A percentile compares a stretch with the other conserved stretches of the same genome.
These are phyloP conservation scores for Calyptomena viridis DNA, from an alignment of 2,113 vertebrate genomes.

Conservation along the genomic window DNA sequence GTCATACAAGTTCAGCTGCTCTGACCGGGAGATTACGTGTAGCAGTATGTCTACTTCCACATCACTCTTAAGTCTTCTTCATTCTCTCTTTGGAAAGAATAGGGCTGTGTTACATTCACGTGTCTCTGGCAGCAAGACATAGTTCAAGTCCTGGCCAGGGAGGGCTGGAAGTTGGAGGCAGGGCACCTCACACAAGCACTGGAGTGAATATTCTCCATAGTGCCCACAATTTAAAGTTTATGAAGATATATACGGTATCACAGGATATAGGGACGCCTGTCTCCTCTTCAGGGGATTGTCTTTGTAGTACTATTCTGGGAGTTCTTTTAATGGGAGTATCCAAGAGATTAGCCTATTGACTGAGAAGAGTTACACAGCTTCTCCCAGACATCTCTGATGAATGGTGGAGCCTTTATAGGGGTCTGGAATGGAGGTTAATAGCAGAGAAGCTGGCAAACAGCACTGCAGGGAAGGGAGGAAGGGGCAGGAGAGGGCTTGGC, in stretches of 20 bases:
- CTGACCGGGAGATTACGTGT: slow-evolving; percentile 68
- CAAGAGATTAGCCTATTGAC: background rate
- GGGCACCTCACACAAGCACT: background rate
- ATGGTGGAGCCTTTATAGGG: accelerated
- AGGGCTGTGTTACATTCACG: accelerated
- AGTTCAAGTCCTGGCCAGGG: background rate
- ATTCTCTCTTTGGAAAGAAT: background rate
- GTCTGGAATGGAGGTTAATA: accelerated
- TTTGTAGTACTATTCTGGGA: background rate
- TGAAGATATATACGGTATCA: accelerated
- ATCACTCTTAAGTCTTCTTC: background rate
- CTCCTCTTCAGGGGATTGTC: background rate
- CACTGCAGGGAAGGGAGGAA: background rate
- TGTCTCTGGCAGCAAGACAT: background rate
- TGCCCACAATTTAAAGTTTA: background rate
- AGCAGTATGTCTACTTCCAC: slow-evolving; percentile 71
- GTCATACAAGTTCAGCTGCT: slow-evolving; percentile 73
- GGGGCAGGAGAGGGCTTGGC: background rate
- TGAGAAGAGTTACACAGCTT: accelerated
- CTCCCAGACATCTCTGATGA: accelerated
- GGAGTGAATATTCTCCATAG: accelerated
- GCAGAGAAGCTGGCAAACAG: background rate
- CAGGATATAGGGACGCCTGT: background rate
- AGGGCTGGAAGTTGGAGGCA: background rate
- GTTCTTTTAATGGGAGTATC: background rate